A percentile compares a stretch with the other conserved stretches of the same genome.
These are phyloP conservation scores for Chaetura pelagica DNA, from an alignment of 2,113 vertebrate genomes.

Conservation along the genomic window DNA sequence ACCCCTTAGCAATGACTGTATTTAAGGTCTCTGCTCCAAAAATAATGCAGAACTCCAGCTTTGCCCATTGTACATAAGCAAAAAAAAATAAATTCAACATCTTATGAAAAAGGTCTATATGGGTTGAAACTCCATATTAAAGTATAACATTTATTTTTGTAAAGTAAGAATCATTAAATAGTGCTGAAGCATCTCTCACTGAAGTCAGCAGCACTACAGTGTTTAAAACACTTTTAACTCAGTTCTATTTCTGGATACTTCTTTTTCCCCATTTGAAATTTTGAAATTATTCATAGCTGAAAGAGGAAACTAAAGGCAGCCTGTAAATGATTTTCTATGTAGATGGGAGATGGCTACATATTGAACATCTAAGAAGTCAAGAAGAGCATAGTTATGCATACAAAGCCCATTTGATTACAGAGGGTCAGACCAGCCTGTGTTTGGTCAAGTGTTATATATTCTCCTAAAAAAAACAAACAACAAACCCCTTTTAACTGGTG, in stretches of 20 bases:
- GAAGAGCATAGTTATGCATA: not conserved
- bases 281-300: not conserved
- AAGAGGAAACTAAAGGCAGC: not conserved
- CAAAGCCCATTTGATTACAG: not conserved
- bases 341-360: not conserved
- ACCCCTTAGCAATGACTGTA: not conserved
- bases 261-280: not conserved
- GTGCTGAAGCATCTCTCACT: not conserved
- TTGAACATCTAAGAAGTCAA: not conserved
- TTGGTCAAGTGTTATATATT: not conserved
- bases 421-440: not conserved
- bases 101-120: not conserved
- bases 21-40: slow-evolving; percentile 2
- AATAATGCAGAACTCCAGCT: not conserved
- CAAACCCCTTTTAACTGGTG: not conserved
- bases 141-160: not conserved
- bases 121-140: not conserved
- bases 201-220: not conserved
- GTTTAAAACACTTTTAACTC: not conserved
- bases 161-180: not conserved
- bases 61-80: not conserved
- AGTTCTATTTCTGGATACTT: slow-evolving; percentile 12
- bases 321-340: not conserved
- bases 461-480: not conserved
- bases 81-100: not conserved